Base-by-base conservation (phyloP, 2,113 vertebrate species). In the Labrus mixtus region DNA sequence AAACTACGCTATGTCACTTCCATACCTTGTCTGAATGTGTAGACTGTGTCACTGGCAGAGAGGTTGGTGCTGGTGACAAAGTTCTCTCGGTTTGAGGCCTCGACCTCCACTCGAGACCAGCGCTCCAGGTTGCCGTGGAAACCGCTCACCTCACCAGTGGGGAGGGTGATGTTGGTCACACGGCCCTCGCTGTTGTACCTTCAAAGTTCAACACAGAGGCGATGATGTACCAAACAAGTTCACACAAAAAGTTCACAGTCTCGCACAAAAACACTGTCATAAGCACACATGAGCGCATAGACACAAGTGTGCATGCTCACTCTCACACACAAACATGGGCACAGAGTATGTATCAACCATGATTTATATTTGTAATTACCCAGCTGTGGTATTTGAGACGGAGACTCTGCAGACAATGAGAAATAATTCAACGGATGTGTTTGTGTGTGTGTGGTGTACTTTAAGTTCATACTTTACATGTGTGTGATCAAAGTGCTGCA, bases 151-250 rank as follows among this genome's bases (percentile, higher is more conserved):
- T 98, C 97, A 17, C 97, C 97, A 0, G 97, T 99, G 0, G 97
- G 97, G 84, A 97, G 95, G 25, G 97, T 99, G 46, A 95, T 96
- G 19, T 98, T 99, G 92, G 96, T 97, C 86, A 98, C 92, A 36
- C 97, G 96, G 57, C 97, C 97, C 66, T 98, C 95, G 0, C 92
- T 89, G 88, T 97, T 96, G 84, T 99, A 99, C 89, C 97, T 98
- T 90, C 41, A 86, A 90, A 29, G 69, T 73, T 7, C 75, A 70
- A 67, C 70, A 78, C 7, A 70, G 17, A 60, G 45, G 7, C 7
- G 4, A 29, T 82, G 66, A 82, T 36, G 57, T 43, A 78, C 57
- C 66, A 29, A 10, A 22, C 20, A 71, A 50, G 16, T 1, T 16
- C 23, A 45, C 60, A 73, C 70, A 76, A 65, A 57, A n/a, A n/a